Percentiles rank a stretch among this genome's conserved stretches.
These are phyloP conservation scores for Thelaira solivaga DNA, from an alignment of 2,888 invertebrate genomes.

Conservation along the genomic window DNA sequence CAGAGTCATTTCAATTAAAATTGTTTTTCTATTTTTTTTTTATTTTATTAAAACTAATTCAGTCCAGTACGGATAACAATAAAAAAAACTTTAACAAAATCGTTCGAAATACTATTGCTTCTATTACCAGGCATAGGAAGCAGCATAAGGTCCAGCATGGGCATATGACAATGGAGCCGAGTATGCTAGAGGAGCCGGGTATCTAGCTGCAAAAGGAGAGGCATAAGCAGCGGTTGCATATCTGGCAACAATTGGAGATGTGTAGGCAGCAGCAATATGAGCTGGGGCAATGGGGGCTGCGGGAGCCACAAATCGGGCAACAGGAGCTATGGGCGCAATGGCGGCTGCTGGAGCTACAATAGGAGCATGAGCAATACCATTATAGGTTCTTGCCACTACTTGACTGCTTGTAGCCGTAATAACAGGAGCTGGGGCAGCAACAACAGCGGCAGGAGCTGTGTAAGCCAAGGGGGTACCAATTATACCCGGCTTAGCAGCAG, in stretches of 20 bases:
- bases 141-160: constrained; percentile 36
- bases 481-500: constrained; percentile 66
- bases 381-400: constrained; percentile 63
- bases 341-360: constrained; percentile 74
- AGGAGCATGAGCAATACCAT: constrained; percentile 74
- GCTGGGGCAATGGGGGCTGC: constrained; percentile 25
- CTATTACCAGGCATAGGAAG: constrained; percentile 44
- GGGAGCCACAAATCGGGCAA: constrained; percentile 40
- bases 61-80: constrained; percentile 53
- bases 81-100: constrained; percentile 27
- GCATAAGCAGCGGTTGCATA: constrained; percentile 53
- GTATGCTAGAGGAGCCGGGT: constrained; percentile 23
- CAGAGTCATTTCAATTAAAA: too few relatives aligned
- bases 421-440: constrained; percentile 61
- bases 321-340: constrained; percentile 23
- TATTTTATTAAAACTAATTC: constrained; percentile 50
- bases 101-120: constrained; percentile 1
- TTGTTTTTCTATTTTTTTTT: too few relatives aligned
- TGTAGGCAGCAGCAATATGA: constrained; percentile 55
- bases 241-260: constrained; percentile 60
- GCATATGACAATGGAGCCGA: constrained; percentile 30
- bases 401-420: constrained; percentile 64
- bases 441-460: constrained; percentile 63
- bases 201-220: constrained; percentile 49
- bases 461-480: constrained; percentile 61